Evolutionary conservation across 2,888 invertebrate species (phyloP).

Genomic region (Sesamia inferens): DNA sequence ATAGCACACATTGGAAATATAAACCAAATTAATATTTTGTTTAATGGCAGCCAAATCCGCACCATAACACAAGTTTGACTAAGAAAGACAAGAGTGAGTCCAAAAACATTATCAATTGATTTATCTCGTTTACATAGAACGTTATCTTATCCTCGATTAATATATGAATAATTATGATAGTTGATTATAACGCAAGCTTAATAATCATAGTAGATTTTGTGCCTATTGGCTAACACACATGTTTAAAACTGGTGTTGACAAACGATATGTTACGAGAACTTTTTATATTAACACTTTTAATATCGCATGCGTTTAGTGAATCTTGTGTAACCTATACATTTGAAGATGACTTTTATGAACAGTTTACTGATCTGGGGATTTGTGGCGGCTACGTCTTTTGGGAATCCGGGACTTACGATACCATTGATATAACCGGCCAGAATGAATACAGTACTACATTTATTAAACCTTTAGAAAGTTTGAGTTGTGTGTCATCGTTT

Average conservation of each 20-base stretch:
- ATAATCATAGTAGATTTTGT: constrained; percentile 61
- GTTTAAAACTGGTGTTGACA: constrained; percentile 48
- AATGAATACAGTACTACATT: constrained; percentile 64
- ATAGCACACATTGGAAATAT: neutral
- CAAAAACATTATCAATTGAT: constrained; percentile 60
- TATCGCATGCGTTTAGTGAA: constrained; percentile 64
- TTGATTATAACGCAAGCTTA: constrained; percentile 64
- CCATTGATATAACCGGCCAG: constrained; percentile 58
- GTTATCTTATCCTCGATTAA: constrained; percentile 70
- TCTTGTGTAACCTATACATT: constrained; percentile 73
- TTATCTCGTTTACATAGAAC: constrained; percentile 64
- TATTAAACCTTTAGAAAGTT: constrained; percentile 59
- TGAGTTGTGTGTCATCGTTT: constrained; percentile 67
- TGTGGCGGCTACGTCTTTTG: constrained; percentile 63
- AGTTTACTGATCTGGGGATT: constrained; percentile 64
- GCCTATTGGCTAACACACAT: constrained; percentile 62
- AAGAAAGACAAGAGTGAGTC: constrained; percentile 15
- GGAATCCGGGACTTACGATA: constrained; percentile 65
- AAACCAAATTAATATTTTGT: constrained; percentile 1
- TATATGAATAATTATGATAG: constrained; percentile 65
- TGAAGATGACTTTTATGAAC: constrained; percentile 66
- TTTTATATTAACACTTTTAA: constrained; percentile 52
- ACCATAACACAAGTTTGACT: constrained; percentile 8
- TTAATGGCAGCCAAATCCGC: constrained; percentile 40
- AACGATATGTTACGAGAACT: constrained; percentile 59